A percentile compares a stretch with the other conserved stretches of the same genome.
These are phyloP conservation scores for Merodon equestris DNA, from an alignment of 2,888 invertebrate genomes.

Conservation along the genomic window DNA sequence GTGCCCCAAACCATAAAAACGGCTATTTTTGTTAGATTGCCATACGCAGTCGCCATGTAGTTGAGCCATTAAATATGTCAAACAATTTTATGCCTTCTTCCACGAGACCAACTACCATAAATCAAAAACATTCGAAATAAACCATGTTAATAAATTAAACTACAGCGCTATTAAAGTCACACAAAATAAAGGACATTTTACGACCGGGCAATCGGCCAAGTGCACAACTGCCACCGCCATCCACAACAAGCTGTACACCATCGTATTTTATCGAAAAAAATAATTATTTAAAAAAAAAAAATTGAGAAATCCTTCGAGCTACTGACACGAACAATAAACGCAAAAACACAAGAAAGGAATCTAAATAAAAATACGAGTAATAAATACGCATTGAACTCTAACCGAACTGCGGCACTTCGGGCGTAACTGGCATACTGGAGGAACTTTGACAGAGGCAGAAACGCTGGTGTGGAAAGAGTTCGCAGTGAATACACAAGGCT, in stretches of 20 bases:
- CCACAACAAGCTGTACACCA: neutral
- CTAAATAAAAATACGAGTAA: conserved; percentile 1
- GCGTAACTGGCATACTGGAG: neutral
- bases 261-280: conserved; percentile 52
- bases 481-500: no score
- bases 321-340: neutral
- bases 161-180: conserved; percentile 34
- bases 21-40: no score
- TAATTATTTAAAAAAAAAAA: conserved; percentile 55
- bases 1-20: no score
- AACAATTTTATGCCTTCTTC: neutral
- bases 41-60: no score
- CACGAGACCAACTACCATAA: conserved; percentile 5
- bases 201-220: conserved; percentile 53
- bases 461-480: no score
- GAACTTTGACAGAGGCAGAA: no score
- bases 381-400: no score
- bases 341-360: conserved; percentile 6
- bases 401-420: no score
- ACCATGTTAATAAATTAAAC: conserved; percentile 48
- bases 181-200: conserved; percentile 35
- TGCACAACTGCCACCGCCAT: conserved; percentile 8
- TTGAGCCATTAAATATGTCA: no score
- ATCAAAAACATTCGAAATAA: conserved; percentile 28
- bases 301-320: conserved; percentile 31